Evolutionary conservation across 2,113 vertebrate genomes (phyloP).

Genomic region (Prunella fulvescens): DNA sequence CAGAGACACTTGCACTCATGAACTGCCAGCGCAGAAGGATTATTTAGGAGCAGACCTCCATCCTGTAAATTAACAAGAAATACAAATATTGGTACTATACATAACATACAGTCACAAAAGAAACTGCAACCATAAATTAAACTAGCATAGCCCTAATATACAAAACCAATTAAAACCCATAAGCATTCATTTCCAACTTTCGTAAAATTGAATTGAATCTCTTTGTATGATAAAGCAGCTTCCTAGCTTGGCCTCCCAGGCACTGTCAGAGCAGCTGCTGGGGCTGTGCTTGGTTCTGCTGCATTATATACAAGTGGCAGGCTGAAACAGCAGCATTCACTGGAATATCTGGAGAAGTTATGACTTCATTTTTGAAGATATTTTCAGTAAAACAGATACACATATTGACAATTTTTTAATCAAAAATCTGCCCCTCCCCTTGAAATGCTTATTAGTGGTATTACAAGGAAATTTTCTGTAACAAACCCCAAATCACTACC

Average conservation of each 20-base stretch:
- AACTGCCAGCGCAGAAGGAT: constrained; percentile 90
- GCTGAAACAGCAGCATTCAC: not conserved
- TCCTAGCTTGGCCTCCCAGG: not conserved
- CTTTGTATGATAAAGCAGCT: not conserved
- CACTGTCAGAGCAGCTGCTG: not conserved
- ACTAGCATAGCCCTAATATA: not conserved
- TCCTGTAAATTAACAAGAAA: constrained; percentile 76
- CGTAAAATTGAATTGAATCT: not conserved
- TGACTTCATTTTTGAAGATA: not conserved
- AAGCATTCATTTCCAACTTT: not conserved
- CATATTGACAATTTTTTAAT: not conserved
- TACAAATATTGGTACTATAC: not conserved
- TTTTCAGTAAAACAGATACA: not conserved
- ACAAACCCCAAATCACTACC: not conserved
- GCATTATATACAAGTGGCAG: not conserved
- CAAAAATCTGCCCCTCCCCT: not conserved
- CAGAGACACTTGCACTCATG: constrained; percentile 93
- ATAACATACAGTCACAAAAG: not conserved
- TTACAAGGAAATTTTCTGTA: not conserved
- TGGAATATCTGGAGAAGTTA: not conserved
- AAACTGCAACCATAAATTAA: not conserved
- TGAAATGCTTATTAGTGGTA: not conserved
- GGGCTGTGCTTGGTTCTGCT: not conserved
- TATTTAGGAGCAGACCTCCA: constrained; percentile 94
- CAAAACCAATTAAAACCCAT: not conserved